Evolutionary conservation across 2,797 vertebrate genomes (phyloP), one percentile per base, ranked within the genome.

Genomic region (Lagodon rhomboides): DNA sequence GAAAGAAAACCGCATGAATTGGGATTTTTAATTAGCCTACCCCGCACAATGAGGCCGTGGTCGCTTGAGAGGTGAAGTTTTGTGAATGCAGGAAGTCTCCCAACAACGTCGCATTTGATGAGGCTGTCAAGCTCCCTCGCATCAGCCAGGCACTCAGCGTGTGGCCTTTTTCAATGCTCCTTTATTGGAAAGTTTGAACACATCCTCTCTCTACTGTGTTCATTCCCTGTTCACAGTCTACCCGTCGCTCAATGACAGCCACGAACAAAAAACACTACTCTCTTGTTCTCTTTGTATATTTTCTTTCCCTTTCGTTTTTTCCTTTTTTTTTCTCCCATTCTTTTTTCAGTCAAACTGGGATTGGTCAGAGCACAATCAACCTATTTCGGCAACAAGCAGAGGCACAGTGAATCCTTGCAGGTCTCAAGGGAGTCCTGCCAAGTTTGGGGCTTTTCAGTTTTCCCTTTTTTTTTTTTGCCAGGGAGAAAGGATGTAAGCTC

Each of bases 111-210:
- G 78, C 81, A 47, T 83, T 90, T 88, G 91, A 93, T 80, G 79
- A 88, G 89, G 88, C 89, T 92, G 92, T 93, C 91, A 90, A 65
- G 79, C 82, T 80, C 83, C 22, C n/a, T 87, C 61, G 63, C 73
- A 54, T 90, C 87, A 87, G 91, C 92, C 90, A 86, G 87, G 12
- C 87, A 77, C 93, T 86, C 94, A 91, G 92, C 91, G 70, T 93
- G 94, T 84, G 90, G 87, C 93, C 89, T 81, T 77, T 79, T 78
- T 88, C 82, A 87, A 53, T 74, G 46, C 65, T 41, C 79, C 78
- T 90, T 87, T 88, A 85, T 90, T 65, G 82, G 77, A 75, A 91
- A 92, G 89, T 92, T 92, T 91, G 87, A 89, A 95, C 91, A 93
- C 90, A 91, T 86, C 87, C 84, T 82, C 82, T 80, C 62, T 87